Evolutionary conservation across 2,888 invertebrate species (phyloP), one percentile per base, ranked within the genome.

Genomic region (Parnassius glacialis): DNA sequence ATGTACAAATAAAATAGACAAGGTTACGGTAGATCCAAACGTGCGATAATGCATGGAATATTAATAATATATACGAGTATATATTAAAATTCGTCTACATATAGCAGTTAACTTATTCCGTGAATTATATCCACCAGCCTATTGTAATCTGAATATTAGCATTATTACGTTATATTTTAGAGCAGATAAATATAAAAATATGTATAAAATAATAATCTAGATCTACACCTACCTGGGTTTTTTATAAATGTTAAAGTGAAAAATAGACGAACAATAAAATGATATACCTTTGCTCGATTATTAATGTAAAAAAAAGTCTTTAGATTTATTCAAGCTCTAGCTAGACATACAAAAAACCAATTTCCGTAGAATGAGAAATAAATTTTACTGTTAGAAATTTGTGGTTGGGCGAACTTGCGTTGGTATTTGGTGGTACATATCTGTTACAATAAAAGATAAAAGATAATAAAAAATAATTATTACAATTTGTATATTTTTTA

Each of bases 301-400:
- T 34, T 7, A 53, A 58, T 52, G 54, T 62, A 59, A 67, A 68
- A 66, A 67, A 68, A 52, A 52, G 45, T 63, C 67, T 65, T 68
- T 71, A 68, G 68, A 69, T 71, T 70, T 71, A 71, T 69, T 67
- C 65, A 71, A 72, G 67, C 68, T 57, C 62, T 66, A 73, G 68
- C 63, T 65, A 73, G 68, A 72, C 69, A 66, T 59, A 68, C 69
- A 74, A 78, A 76, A 78, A 71, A 68, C 62, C 64, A 68, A 74
- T 72, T 68, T 66, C 64, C 62, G 60, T 65, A 64, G 64, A 68
- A 64, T 66, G 63, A 65, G 64, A 64, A 67, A 64, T 64, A 59
- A 66, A 65, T 64, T 65, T 59, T 47, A 56, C 59, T 61, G 70
- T 63, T 63, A 67, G 65, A 61, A 68, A 74, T 77, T 76, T 75